Percentiles rank a stretch among this genome's conserved stretches.
Conservation (phyloP, 2,113 vertebrate genomes). For the Clarias gariepinus region DNA sequence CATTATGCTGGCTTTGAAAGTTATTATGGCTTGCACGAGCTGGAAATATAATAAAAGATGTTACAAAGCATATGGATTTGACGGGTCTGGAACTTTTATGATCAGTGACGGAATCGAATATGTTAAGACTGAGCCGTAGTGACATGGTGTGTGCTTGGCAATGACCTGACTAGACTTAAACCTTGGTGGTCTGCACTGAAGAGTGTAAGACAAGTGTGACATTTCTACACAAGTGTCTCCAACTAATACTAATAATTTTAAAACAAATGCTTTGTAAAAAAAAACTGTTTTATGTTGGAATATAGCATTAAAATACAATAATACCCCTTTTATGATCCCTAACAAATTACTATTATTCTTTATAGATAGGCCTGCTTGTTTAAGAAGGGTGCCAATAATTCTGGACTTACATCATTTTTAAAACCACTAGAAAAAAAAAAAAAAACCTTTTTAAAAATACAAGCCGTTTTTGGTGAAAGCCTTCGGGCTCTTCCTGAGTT, state of each 20-base stretch:
- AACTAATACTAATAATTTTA: neutral
- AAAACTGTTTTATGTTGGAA: neutral
- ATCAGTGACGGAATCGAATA: neutral
- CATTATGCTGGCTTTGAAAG: neutral
- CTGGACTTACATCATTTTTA: neutral
- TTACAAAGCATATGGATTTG: neutral
- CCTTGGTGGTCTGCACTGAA: neutral
- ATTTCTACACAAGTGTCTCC: neutral
- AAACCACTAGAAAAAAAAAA: neutral
- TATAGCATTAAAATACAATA: neutral
- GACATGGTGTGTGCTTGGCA: neutral
- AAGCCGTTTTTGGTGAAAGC: slow-evolving; percentile 21
- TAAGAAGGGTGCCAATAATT: neutral
- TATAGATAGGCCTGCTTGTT: neutral
- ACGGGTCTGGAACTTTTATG: neutral
- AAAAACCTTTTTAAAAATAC: neutral
- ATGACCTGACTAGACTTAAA: neutral
- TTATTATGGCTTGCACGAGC: neutral
- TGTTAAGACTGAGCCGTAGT: neutral
- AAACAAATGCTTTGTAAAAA: neutral
- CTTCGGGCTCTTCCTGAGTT: neutral
- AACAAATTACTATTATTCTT: neutral
- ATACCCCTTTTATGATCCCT: neutral
- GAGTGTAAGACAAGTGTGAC: neutral
- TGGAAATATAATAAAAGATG: neutral